Evolutionary conservation across 2,888 invertebrate genomes (phyloP).

Genomic region (Coelinius sp.): DNA sequence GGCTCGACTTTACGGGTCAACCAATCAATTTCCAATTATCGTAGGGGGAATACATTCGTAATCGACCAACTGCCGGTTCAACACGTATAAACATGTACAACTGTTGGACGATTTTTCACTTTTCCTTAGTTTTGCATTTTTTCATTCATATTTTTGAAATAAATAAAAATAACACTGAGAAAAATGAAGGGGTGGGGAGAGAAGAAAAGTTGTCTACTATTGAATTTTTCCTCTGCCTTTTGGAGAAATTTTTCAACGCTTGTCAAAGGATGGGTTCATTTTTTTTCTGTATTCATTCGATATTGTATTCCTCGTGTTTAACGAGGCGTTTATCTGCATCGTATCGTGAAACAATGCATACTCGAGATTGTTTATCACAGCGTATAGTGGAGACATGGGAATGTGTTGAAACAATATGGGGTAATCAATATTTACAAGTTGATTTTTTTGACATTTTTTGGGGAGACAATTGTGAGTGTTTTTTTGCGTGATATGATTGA

Average conservation of each 20-base stretch:
- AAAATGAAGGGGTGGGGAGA: not conserved
- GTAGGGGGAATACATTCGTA: slow-evolving; percentile 39
- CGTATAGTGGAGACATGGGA: not conserved
- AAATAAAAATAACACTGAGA: not conserved
- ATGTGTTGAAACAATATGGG: not conserved
- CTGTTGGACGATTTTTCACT: slow-evolving; percentile 13
- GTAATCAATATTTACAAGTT: slow-evolving; percentile 4
- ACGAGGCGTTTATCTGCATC: slow-evolving; percentile 38
- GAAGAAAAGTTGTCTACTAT: not conserved
- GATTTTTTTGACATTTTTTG: not conserved
- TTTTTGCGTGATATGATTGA: not conserved
- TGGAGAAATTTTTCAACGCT: not conserved
- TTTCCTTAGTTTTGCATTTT: slow-evolving; percentile 25
- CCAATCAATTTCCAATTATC: slow-evolving; percentile 44
- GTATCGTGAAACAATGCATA: slow-evolving; percentile 35
- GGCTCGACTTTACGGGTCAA: slow-evolving; percentile 40
- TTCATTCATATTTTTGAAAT: slow-evolving; percentile 18
- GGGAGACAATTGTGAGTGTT: not conserved
- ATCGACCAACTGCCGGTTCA: slow-evolving; percentile 38
- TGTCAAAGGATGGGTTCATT: slow-evolving; percentile 26
- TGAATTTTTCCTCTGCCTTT: not conserved
- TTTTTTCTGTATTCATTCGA: slow-evolving; percentile 21
- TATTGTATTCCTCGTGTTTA: slow-evolving; percentile 36
- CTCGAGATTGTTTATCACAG: slow-evolving; percentile 33
- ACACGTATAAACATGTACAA: slow-evolving; percentile 14